Base-by-base conservation (phyloP, 1,140 invertebrate species). In the Drosophila prosaltans region DNA sequence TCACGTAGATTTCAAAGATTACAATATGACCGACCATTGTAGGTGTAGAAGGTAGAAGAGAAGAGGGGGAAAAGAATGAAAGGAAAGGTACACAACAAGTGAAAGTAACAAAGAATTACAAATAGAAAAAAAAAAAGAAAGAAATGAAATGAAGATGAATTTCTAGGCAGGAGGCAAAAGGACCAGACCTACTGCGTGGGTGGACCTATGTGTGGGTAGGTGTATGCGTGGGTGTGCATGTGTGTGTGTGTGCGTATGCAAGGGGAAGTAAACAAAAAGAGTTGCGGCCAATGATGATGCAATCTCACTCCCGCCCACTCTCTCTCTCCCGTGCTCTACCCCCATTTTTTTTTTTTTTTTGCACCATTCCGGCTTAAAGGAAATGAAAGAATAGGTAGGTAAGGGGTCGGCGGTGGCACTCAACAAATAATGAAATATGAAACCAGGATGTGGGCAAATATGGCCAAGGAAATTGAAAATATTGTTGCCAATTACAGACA, bases 381-480 rank as follows among this genome's bases (percentile, higher is more conserved):
- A 51, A 51, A 51, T 3, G 26, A 51, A 51, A 51, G 21, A 26
- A 48, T 24, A 48, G 32, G 32, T 36, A 36, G 6, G 32, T 2
- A 24, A 16, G 1, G 21, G 45, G 40, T 7, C 21, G 58, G 30
- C 6, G 40, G 1, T 11, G 58, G 30, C 6, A 55, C 9, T 51
- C 45, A 51, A 51, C 45, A 51, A 51, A 51, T 21, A 51, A 51
- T 51, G 45, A 16, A 6, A 36, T 45, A 21, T 24, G 41, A 58
- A 58, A 57, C 45, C 45, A 43, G 41, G 39, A 48, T 39, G 66
- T 21, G 6, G 39, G 32, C 54, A 40, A 73, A 32, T 64, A 30
- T 60, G 63, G 28, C 59, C 71, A 62, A 45, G 43, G 32, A 43
- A 74, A 73, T 74, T 61, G 48, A 70, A 76, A 69, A 45, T 63